phyloP scores from a whole-genome alignment of 2,113 vertebrate species.

The Nibea albiflora region DNA sequence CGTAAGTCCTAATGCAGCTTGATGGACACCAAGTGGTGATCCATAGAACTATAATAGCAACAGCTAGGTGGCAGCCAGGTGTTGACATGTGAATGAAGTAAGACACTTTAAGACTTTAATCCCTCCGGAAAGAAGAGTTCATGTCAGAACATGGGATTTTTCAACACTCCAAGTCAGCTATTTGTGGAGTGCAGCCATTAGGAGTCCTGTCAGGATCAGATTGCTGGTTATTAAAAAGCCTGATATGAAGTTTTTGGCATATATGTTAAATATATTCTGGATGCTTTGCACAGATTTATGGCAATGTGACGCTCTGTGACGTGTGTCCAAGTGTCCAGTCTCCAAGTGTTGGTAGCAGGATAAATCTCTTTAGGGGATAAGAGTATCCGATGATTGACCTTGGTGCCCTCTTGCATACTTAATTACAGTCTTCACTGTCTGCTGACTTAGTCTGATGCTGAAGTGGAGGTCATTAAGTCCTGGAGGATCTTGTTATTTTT shows the following conservation, averaged over 20 bases:
- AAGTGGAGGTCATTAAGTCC: not conserved
- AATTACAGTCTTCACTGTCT: no score
- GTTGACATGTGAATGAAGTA: constrained; percentile 41
- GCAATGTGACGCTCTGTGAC: no score
- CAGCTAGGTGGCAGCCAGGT: not conserved
- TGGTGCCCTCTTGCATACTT: no score
- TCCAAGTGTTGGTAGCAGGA: no score
- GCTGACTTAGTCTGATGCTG: not conserved
- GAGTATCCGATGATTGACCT: no score
- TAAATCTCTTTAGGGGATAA: no score
- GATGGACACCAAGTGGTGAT: constrained; percentile 23
- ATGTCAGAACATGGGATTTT: constrained; percentile 40
- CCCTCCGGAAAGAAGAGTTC: constrained; percentile 51
- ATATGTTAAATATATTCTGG: no score
- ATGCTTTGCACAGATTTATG: no score
- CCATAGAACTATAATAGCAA: not conserved
- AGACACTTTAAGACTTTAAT: constrained; percentile 50
- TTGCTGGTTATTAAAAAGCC: no score
- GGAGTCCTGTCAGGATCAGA: no score
- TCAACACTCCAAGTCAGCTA: not conserved
- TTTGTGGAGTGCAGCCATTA: not conserved
- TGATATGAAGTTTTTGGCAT: no score
- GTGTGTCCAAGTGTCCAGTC: no score
- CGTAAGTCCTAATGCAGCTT: constrained; percentile 49
- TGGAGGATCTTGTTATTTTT: not conserved